These are phyloP conservation scores for Caenorhabditis japonica DNA, from an alignment of 2,888 invertebrate species.

Conservation along the genomic window DNA sequence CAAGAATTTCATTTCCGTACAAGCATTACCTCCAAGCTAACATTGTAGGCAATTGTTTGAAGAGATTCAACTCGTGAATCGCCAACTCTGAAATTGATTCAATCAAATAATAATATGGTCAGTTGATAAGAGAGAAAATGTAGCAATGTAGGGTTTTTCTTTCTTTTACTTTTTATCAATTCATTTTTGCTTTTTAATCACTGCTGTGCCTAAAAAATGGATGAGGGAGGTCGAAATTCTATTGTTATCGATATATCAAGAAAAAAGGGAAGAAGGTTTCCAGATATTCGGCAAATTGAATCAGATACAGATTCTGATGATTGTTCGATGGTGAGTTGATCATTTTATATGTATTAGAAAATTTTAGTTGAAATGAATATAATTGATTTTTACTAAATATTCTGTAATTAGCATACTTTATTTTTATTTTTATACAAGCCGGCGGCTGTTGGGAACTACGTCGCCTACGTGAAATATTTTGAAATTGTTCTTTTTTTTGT, in stretches of 20 bases:
- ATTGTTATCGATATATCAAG: conserved; percentile 36
- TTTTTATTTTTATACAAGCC: no score
- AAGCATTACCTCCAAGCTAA: conserved; percentile 28
- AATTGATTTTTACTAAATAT: no score
- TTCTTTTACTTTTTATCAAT: neutral
- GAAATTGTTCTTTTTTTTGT: no score
- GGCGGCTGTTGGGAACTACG: no score
- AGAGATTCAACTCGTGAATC: conserved; percentile 31
- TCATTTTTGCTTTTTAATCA: neutral
- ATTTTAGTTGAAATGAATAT: no score
- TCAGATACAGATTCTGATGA: conserved; percentile 5
- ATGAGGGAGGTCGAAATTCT: conserved; percentile 28
- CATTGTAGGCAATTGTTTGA: conserved; percentile 40
- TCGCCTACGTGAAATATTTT: no score
- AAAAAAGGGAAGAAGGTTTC: conserved; percentile 7
- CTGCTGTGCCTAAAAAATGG: no score
- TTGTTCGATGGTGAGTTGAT: conserved; percentile 22
- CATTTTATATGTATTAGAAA: no score
- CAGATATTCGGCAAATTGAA: conserved; percentile 15
- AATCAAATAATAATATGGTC: no score
- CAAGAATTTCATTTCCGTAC: no score
- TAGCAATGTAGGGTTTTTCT: no score
- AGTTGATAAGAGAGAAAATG: conserved; percentile 18
- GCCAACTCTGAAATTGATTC: conserved; percentile 33
- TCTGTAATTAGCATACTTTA: no score